Conservation (phyloP, 2,113 vertebrate genomes). For the Meles meles region DNA sequence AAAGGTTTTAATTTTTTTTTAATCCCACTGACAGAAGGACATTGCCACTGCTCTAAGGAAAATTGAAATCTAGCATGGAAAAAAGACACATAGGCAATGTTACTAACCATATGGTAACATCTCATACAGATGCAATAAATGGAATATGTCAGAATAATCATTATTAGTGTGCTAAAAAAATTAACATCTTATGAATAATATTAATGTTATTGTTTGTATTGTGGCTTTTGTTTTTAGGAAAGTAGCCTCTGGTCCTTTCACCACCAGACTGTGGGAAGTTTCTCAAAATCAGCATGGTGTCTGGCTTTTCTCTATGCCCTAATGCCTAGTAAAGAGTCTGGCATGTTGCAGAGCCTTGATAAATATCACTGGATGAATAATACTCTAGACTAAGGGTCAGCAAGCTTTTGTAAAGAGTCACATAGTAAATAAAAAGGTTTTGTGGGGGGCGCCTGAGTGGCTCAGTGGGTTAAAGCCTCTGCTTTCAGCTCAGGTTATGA, state of each 20-base stretch:
- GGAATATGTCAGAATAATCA: background rate
- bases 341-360: fast-evolving
- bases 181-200: background rate
- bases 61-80: background rate
- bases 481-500: too few species aligned
- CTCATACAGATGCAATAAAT: background rate
- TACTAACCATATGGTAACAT: too few species aligned
- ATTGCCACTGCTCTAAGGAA: background rate
- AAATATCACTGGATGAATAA: background rate
- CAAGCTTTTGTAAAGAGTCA: background rate
- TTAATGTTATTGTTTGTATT: background rate
- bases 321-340: background rate
- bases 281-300: background rate
- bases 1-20: background rate
- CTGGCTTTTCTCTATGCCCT: background rate
- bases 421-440: background rate
- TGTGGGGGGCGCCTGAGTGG: too few species aligned
- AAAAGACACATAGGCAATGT: background rate
- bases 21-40: background rate
- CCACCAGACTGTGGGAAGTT: background rate
- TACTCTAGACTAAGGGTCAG: background rate
- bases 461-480: too few species aligned
- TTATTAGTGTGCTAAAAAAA: background rate
- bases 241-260: background rate
- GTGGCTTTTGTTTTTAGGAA: background rate